Evolutionary conservation across 2,797 vertebrate genomes (phyloP).

Genomic region (Acridotheres tristis): DNA sequence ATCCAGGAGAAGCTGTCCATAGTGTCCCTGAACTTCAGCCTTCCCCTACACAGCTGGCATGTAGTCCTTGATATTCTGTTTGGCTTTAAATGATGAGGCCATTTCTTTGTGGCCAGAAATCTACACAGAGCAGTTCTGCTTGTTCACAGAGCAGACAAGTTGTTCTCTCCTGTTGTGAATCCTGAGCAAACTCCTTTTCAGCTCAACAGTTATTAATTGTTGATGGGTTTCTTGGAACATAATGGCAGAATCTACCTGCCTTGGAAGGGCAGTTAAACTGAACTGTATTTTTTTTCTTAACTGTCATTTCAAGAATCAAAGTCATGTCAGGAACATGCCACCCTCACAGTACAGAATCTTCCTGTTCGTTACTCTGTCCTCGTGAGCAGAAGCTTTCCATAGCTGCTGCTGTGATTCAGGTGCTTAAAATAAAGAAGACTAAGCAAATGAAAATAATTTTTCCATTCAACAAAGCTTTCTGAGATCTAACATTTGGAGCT

Average conservation of each 20-base stretch:
- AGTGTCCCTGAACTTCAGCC: not conserved
- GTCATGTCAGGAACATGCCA: not conserved
- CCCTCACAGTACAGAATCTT: not conserved
- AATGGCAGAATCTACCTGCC: not conserved
- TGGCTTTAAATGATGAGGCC: not conserved
- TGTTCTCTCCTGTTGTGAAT: not conserved
- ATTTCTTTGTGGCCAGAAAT: not conserved
- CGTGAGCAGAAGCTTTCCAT: not conserved
- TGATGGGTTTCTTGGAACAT: not conserved
- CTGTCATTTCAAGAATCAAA: conserved; percentile 25
- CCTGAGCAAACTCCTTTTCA: not conserved
- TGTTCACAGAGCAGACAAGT: not conserved
- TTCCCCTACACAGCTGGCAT: not conserved
- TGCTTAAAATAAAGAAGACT: not conserved
- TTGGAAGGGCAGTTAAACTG: not conserved
- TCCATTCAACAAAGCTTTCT: not conserved
- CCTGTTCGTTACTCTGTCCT: not conserved
- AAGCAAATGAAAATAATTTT: not conserved
- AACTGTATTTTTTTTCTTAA: not conserved
- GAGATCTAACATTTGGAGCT: not conserved
- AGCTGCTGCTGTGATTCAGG: not conserved
- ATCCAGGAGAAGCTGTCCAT: not conserved
- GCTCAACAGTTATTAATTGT: not conserved
- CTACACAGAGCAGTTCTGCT: not conserved
- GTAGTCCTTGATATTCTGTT: not conserved